Conservation (phyloP, 2,888 invertebrate species). For the Julus scanicus region DNA sequence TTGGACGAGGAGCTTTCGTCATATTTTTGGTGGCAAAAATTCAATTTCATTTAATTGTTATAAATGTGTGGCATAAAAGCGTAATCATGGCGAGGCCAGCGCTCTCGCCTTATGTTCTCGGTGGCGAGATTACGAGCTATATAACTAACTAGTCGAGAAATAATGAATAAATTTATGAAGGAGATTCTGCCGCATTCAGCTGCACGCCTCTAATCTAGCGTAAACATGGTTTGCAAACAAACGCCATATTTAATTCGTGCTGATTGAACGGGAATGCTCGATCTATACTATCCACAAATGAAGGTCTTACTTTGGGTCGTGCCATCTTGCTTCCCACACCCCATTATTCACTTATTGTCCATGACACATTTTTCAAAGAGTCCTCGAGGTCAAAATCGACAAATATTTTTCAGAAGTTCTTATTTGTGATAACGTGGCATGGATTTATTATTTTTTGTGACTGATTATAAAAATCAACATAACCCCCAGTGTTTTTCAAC, state of each 20-base stretch:
- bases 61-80: conserved; percentile 15
- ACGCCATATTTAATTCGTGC: neutral
- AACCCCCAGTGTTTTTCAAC: too few relatives aligned
- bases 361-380: too few relatives aligned
- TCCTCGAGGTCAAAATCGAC: too few relatives aligned
- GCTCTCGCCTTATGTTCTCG: neutral
- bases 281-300: neutral
- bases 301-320: too few relatives aligned
- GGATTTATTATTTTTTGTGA: too few relatives aligned
- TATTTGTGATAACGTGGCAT: too few relatives aligned
- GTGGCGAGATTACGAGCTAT: neutral
- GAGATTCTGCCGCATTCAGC: neutral
- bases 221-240: neutral
- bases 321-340: too few relatives aligned
- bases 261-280: neutral
- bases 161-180: conserved; percentile 25
- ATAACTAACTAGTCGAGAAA: conserved; percentile 4
- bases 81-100: neutral
- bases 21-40: neutral
- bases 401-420: too few relatives aligned
- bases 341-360: too few relatives aligned
- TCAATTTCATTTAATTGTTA: conserved; percentile 9
- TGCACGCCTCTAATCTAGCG: neutral
- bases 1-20: neutral
- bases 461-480: too few relatives aligned